phyloP scores from a whole-genome alignment of 2,888 invertebrate species.

The Escarpia spicata region DNA sequence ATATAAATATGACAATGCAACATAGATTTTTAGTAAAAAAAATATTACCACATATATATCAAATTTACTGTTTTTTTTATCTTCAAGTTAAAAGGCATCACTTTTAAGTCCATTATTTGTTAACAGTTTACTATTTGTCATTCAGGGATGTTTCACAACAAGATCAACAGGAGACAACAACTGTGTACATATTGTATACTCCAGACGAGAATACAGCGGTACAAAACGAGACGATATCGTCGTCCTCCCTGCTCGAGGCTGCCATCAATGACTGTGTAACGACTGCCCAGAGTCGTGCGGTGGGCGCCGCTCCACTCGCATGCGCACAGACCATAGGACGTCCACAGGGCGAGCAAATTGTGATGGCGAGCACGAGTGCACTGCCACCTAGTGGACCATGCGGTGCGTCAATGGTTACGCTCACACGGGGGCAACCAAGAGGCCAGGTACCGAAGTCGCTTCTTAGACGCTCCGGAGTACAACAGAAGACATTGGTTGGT shows the following conservation, averaged over 20 bases:
- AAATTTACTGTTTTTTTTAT: neutral
- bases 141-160: neutral
- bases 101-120: too few species aligned
- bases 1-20: too few species aligned
- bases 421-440: neutral
- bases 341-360: neutral
- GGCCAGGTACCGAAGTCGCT: neutral
- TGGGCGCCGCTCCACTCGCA: neutral
- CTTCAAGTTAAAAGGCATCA: neutral
- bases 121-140: neutral
- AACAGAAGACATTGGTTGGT: neutral
- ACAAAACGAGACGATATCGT: neutral
- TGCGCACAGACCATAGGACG: neutral
- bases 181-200: neutral
- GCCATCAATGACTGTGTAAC: neutral
- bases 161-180: neutral
- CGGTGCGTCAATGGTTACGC: neutral
- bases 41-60: neutral
- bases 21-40: neutral
- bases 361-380: neutral
- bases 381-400: neutral
- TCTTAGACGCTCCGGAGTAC: neutral
- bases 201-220: neutral
- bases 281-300: neutral
- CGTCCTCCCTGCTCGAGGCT: neutral